Percentiles rank a stretch among this genome's conserved stretches.
These are phyloP conservation scores for Tetrapedia diversipes DNA, from an alignment of 2,888 invertebrate species.

Conservation along the genomic window DNA sequence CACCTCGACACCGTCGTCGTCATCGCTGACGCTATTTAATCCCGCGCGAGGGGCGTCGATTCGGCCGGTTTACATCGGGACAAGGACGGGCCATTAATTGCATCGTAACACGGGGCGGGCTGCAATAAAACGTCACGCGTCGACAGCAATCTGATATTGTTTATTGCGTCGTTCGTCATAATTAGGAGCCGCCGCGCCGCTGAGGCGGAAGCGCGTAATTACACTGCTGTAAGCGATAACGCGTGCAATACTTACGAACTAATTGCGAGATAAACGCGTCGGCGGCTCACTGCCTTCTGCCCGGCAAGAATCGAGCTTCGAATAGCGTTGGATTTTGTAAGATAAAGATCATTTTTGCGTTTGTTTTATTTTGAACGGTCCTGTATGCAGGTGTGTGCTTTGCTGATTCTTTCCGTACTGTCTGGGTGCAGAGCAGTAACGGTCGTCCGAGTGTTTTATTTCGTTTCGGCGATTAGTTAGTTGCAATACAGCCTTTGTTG, in stretches of 20 bases:
- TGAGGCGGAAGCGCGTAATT: slow-evolving; percentile 56
- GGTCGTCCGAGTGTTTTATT: too few relatives aligned
- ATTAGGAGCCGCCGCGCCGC: slow-evolving; percentile 51
- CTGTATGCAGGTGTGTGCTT: too few relatives aligned
- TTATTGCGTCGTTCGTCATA: slow-evolving; percentile 59
- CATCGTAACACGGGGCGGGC: slow-evolving; percentile 45
- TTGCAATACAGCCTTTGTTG: too few relatives aligned
- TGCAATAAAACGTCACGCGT: slow-evolving; percentile 60
- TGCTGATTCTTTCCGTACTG: too few relatives aligned
- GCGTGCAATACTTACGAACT: slow-evolving; percentile 58
- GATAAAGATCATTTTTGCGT: too few relatives aligned
- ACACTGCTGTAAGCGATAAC: slow-evolving; percentile 49
- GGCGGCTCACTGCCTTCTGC: too few relatives aligned
- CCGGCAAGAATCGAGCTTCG: too few relatives aligned
- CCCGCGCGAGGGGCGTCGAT: slow-evolving; percentile 31
- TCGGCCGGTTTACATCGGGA: slow-evolving; percentile 47
- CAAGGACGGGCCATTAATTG: slow-evolving; percentile 57
- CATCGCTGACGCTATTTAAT: slow-evolving; percentile 52
- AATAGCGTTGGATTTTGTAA: too few relatives aligned
- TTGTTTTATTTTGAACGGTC: too few relatives aligned
- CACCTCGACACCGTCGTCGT: neutral
- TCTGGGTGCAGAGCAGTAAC: too few relatives aligned
- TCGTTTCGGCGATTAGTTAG: too few relatives aligned
- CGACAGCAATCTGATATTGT: slow-evolving; percentile 57
- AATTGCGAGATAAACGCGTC: slow-evolving; percentile 48